These are phyloP conservation scores for Anomalospiza imberbis DNA, from an alignment of 2,797 vertebrate species.

Conservation along the genomic window DNA sequence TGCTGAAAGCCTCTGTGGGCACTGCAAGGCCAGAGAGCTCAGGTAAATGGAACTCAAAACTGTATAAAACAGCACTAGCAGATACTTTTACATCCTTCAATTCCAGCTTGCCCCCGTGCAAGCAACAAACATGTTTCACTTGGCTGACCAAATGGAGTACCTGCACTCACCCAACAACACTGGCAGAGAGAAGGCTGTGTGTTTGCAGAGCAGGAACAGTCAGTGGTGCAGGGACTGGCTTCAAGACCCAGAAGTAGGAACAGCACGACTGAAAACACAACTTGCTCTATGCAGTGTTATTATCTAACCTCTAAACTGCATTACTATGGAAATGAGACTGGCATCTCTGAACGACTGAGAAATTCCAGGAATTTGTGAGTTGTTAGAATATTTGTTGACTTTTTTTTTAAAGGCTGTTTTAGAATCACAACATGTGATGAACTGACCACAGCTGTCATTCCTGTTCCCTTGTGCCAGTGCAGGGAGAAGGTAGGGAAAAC, in stretches of 20 bases:
- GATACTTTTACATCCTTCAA: not conserved
- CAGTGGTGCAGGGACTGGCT: not conserved
- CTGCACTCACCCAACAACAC: not conserved
- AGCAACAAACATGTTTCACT: not conserved
- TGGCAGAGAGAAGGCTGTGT: accelerated
- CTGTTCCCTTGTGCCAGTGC: not conserved
- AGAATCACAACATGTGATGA: not conserved
- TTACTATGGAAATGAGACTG: conserved; percentile 17
- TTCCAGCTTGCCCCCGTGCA: not conserved
- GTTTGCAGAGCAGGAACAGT: not conserved
- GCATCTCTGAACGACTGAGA: not conserved
- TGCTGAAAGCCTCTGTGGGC: not conserved
- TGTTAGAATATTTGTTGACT: not conserved
- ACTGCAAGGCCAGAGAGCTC: not conserved
- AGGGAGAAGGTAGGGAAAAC: not conserved
- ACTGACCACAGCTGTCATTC: not conserved
- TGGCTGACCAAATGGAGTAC: not conserved
- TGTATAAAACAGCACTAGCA: not conserved
- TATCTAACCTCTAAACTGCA: not conserved
- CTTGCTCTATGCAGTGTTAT: not conserved
- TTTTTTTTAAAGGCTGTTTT: not conserved
- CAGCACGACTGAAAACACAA: accelerated
- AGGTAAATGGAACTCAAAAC: not conserved
- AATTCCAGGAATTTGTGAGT: not conserved
- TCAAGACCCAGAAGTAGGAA: not conserved